Evolutionary conservation across 2,113 vertebrate genomes (phyloP).

Genomic region (Halichoeres trimaculatus): DNA sequence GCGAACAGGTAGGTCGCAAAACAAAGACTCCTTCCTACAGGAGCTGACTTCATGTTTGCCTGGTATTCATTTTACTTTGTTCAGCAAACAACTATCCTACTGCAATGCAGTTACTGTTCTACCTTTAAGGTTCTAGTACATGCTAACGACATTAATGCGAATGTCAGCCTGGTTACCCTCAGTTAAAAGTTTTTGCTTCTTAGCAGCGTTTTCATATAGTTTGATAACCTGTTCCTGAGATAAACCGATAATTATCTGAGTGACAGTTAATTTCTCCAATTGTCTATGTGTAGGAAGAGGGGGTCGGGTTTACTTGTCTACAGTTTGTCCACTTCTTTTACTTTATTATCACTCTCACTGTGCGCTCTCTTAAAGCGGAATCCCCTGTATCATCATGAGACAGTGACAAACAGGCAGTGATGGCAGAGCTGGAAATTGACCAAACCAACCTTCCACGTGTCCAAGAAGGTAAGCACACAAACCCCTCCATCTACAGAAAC

Average conservation of each 20-base stretch:
- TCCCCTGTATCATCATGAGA: slow-evolving; percentile 55
- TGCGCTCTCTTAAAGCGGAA: slow-evolving; percentile 6
- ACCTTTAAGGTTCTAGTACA: neutral
- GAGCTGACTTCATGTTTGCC: neutral
- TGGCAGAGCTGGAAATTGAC: slow-evolving; percentile 85
- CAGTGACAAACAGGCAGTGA: slow-evolving; percentile 68
- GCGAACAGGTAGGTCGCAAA: slow-evolving; percentile 54
- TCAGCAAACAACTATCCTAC: neutral
- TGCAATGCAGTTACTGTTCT: neutral
- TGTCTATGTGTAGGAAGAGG: neutral
- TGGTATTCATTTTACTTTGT: slow-evolving; percentile 2
- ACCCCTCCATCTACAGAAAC: neutral
- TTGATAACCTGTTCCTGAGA: too few species aligned
- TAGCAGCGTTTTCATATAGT: too few species aligned
- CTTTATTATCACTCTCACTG: neutral
- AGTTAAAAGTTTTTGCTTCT: too few species aligned
- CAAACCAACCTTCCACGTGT: slow-evolving; percentile 82
- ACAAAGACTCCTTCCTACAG: neutral
- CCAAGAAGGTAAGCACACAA: slow-evolving; percentile 81
- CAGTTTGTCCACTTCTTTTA: neutral
- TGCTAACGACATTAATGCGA: neutral
- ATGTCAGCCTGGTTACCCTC: neutral
- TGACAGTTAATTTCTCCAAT: neutral
- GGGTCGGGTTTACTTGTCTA: neutral
- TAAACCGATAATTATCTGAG: too few species aligned